These are phyloP conservation scores for Proterorhinus semilunaris DNA, from an alignment of 2,113 vertebrate genomes.

Conservation along the genomic window DNA sequence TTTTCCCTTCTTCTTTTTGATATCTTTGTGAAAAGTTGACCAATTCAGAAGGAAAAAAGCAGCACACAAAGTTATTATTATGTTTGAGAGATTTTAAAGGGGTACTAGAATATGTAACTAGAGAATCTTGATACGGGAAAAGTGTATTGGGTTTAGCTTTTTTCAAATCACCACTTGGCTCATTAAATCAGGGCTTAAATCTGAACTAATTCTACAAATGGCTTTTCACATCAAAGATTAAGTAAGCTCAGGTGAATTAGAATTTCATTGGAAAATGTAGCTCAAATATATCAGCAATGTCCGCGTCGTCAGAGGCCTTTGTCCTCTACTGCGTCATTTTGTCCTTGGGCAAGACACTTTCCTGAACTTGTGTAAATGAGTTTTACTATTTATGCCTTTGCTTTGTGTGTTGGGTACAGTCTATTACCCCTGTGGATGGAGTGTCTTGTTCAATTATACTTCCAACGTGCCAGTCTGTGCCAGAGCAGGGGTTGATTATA, in stretches of 20 bases:
- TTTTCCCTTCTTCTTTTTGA: no score
- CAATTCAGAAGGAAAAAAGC: no score
- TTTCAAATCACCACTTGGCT: conserved; percentile 35
- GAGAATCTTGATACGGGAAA: not conserved
- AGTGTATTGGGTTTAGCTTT: conserved; percentile 14
- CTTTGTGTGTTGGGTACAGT: conserved; percentile 16
- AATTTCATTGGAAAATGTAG: conserved; percentile 42
- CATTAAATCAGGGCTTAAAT: conserved; percentile 59
- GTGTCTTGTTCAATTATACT: conserved; percentile 61
- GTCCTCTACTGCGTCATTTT: no score
- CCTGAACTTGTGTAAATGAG: not conserved
- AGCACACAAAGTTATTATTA: no score
- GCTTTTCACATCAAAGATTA: conserved; percentile 52
- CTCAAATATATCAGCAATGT: no score
- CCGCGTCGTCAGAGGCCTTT: no score
- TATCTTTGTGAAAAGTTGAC: no score
- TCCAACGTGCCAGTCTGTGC: conserved; percentile 61
- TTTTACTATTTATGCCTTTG: not conserved
- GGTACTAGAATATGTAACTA: no score
- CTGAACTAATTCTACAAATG: conserved; percentile 46
- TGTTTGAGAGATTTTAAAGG: no score
- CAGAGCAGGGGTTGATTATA: conserved; percentile 57
- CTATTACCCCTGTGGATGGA: conserved; percentile 35
- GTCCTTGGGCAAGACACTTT: not conserved
- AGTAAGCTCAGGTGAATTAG: conserved; percentile 44